Percentiles rank a stretch among this genome's conserved stretches.
phyloP scores from a whole-genome alignment of 2,888 invertebrate species.

The Phymatocera aterrima region DNA sequence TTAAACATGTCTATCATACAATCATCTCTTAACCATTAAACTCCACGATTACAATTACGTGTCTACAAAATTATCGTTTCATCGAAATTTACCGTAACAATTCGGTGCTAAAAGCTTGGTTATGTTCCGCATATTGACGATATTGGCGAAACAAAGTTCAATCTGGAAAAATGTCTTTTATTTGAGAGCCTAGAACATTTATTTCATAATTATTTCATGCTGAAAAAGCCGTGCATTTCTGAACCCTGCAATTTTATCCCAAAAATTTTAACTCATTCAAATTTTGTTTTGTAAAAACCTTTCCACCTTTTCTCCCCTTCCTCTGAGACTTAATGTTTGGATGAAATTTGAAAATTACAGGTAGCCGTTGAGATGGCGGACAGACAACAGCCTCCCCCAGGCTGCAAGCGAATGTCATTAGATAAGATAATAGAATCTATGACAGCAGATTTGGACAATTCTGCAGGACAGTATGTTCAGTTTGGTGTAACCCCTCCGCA shows the following conservation, averaged over 20 bases:
- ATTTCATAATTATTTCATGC: neutral
- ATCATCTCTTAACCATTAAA: neutral
- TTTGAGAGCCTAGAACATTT: neutral
- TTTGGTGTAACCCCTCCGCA: constrained; percentile 75
- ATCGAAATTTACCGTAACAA: neutral
- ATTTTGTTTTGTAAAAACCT: no score
- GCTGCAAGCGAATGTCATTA: constrained; percentile 69
- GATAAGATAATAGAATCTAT: constrained; percentile 80
- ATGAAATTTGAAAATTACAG: constrained; percentile 44
- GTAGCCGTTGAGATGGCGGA: constrained; percentile 53
- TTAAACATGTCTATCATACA: neutral
- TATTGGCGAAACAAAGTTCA: neutral
- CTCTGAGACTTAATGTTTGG: no score
- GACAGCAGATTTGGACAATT: constrained; percentile 78
- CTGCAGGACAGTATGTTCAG: constrained; percentile 78
- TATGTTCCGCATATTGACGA: constrained; percentile 31
- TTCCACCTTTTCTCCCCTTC: no score
- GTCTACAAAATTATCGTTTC: neutral
- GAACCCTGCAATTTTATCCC: no score
- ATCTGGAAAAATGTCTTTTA: neutral
- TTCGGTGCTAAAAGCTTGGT: constrained; percentile 15
- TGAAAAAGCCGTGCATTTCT: no score
- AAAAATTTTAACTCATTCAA: no score
- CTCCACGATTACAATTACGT: neutral
- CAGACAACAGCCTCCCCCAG: constrained; percentile 63